A percentile compares a stretch with the other conserved stretches of the same genome.
Evolutionary conservation across 2,888 invertebrate species (phyloP).

Genomic region (Polymixis flavicincta): DNA sequence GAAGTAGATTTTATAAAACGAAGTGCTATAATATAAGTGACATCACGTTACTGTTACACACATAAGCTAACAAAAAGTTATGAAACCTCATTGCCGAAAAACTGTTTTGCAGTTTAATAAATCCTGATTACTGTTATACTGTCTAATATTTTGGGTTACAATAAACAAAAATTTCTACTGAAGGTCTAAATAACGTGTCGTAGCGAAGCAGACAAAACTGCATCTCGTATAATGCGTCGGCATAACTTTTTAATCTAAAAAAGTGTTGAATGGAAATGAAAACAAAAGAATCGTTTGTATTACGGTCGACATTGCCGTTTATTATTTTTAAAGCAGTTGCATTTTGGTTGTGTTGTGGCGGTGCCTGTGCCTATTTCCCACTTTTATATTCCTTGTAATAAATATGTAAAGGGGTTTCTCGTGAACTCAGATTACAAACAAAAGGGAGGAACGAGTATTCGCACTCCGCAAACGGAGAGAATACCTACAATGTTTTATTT

Average conservation of each 20-base stretch:
- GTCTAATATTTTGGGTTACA: background rate
- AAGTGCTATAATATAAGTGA: background rate
- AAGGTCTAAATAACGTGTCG: background rate
- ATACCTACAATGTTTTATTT: constrained; percentile 4
- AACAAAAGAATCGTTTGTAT: constrained; percentile 13
- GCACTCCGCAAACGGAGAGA: background rate
- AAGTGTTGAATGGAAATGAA: constrained; percentile 10
- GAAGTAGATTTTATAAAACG: background rate
- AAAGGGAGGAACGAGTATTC: constrained; percentile 2
- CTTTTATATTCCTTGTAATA: constrained; percentile 32
- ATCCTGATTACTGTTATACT: background rate
- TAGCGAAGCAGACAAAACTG: background rate
- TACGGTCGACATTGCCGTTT: constrained; percentile 24
- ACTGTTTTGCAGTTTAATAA: background rate
- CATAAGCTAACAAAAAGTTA: background rate
- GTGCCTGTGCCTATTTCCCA: constrained; percentile 7
- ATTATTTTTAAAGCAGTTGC: too few relatives aligned
- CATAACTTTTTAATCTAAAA: constrained; percentile 7
- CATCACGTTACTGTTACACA: background rate
- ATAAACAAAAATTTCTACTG: background rate
- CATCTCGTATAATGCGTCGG: constrained; percentile 2
- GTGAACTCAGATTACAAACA: constrained; percentile 8
- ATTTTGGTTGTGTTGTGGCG: too few relatives aligned
- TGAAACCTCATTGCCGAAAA: background rate
- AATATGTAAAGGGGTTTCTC: background rate